Conservation (phyloP, 2,113 vertebrate genomes). For the Sapajus apella region DNA sequence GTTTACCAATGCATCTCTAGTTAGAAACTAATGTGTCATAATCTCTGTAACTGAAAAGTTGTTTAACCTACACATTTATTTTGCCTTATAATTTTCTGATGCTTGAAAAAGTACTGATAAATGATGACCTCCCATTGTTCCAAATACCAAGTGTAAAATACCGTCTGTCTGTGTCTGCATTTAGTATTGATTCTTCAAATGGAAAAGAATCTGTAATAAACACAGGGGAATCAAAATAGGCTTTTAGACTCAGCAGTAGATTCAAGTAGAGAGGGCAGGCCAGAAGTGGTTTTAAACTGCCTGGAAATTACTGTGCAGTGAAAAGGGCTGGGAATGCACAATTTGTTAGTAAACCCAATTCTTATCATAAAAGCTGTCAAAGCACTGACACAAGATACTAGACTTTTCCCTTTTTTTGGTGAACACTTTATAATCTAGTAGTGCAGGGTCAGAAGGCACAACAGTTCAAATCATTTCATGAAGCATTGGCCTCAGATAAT, state of each 20-base stretch:
- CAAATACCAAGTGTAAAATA: slow-evolving; percentile 59
- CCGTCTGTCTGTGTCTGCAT: slow-evolving; percentile 57
- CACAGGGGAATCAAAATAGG: slow-evolving; percentile 49
- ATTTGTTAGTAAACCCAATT: slow-evolving; percentile 16
- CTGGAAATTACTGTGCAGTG: slow-evolving; percentile 68
- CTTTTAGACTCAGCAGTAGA: slow-evolving; percentile 47
- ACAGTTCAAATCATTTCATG: neutral
- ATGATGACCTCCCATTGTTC: slow-evolving; percentile 27
- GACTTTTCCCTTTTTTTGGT: neutral
- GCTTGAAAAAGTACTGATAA: slow-evolving; percentile 29
- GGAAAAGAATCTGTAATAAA: slow-evolving; percentile 50
- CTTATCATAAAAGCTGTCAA: slow-evolving; percentile 38
- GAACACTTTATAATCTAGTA: neutral
- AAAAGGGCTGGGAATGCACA: slow-evolving; percentile 48
- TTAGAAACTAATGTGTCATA: slow-evolving; percentile 7
- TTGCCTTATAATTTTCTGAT: slow-evolving; percentile 48
- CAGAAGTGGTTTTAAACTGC: slow-evolving; percentile 59
- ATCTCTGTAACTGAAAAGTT: slow-evolving; percentile 42
- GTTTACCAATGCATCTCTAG: neutral
- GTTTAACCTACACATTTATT: slow-evolving; percentile 65
- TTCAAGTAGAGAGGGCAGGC: neutral
- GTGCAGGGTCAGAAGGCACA: neutral
- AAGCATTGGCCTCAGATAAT: neutral
- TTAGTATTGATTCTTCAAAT: slow-evolving; percentile 72
- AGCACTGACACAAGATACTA: neutral